phyloP scores from a whole-genome alignment of 2,797 vertebrate species.

The Sebastes taczanowskii region DNA sequence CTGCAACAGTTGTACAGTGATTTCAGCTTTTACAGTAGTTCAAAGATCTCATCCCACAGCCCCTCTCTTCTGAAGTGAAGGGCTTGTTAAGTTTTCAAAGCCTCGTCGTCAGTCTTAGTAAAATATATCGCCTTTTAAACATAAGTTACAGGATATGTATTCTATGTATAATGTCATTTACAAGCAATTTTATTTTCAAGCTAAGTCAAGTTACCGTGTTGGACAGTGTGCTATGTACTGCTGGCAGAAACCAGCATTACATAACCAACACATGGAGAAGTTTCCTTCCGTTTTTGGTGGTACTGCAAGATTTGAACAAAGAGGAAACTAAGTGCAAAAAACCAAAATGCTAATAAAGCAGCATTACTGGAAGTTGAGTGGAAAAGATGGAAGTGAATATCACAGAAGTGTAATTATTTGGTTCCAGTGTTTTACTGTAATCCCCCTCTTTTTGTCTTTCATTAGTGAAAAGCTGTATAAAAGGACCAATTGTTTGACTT shows the following conservation, averaged over 20 bases:
- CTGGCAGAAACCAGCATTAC: conserved; percentile 32
- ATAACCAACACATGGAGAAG: conserved; percentile 5
- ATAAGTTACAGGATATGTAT: conserved; percentile 53
- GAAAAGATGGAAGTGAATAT: conserved; percentile 18
- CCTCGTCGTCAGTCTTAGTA: conserved; percentile 65
- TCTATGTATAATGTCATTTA: conserved; percentile 17
- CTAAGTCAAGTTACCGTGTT: conserved; percentile 1
- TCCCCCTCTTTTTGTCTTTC: neutral
- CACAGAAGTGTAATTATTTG: neutral
- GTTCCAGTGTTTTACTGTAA: neutral
- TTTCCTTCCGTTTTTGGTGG: conserved; percentile 19
- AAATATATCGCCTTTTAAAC: conserved; percentile 73
- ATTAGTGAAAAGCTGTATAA: neutral
- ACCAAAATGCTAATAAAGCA: conserved; percentile 53
- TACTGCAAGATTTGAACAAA: conserved; percentile 12
- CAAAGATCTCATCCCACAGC: conserved; percentile 55
- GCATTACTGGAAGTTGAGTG: conserved; percentile 44
- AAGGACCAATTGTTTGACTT: neutral
- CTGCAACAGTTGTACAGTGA: conserved; percentile 78
- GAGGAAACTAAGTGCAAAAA: conserved; percentile 59
- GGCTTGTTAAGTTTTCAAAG: conserved; percentile 56
- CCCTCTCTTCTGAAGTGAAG: conserved; percentile 45
- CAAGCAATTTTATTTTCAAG: conserved; percentile 13
- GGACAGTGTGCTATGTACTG: conserved; percentile 8
- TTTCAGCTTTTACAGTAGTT: conserved; percentile 71